phyloP scores from a whole-genome alignment of 2,113 vertebrate species.

The Murina feae region DNA sequence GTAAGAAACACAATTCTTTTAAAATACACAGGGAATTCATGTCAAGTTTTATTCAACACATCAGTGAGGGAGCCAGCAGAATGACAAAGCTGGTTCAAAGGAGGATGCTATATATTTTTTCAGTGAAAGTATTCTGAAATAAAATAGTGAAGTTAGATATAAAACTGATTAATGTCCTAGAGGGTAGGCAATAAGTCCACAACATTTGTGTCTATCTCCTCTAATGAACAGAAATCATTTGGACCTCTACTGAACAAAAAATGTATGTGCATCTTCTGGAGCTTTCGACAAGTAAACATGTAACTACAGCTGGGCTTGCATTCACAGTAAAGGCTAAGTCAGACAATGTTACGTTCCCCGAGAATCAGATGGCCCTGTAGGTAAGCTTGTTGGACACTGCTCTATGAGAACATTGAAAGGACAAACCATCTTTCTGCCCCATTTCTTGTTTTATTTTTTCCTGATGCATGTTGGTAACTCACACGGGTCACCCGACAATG shows the following conservation, averaged over 20 bases:
- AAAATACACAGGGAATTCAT: neutral
- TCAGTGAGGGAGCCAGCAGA: neutral
- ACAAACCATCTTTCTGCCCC: neutral
- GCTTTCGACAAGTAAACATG: neutral
- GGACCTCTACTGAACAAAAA: neutral
- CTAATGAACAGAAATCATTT: neutral
- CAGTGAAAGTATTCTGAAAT: neutral
- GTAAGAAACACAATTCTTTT: conserved; percentile 13
- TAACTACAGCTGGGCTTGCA: neutral
- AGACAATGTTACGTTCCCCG: neutral
- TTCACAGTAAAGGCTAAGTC: neutral
- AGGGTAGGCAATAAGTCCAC: neutral
- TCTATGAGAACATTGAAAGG: neutral
- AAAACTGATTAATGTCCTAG: neutral
- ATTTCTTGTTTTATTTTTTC: neutral
- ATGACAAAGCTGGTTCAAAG: conserved; percentile 18
- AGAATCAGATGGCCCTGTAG: neutral
- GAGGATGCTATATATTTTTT: neutral
- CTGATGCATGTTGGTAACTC: neutral
- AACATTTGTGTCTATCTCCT: neutral
- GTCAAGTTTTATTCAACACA: conserved; percentile 4
- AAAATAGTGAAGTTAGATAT: neutral
- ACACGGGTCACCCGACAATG: neutral
- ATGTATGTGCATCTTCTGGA: neutral
- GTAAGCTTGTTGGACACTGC: neutral